Conservation (phyloP, 2,888 invertebrate genomes). For the Gari tellinella region DNA sequence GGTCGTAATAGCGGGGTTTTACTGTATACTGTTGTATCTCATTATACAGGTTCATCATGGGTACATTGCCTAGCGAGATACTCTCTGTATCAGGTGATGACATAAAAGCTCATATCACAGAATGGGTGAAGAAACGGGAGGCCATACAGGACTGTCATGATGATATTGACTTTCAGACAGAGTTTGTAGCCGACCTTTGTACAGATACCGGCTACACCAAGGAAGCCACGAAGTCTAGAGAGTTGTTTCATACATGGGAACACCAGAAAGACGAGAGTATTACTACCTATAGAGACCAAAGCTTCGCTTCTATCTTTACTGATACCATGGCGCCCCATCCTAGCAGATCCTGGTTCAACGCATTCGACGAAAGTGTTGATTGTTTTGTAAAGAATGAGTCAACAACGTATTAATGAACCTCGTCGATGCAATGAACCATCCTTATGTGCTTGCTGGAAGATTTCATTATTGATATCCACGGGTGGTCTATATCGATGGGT, state of each 20-base stretch:
- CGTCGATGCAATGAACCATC: no score
- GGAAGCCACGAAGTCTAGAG: constrained; percentile 4
- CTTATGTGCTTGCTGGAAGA: no score
- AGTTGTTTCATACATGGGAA: constrained; percentile 36
- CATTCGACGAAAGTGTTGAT: constrained; percentile 57
- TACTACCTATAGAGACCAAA: constrained; percentile 41
- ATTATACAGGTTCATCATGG: constrained; percentile 35
- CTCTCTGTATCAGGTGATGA: constrained; percentile 2
- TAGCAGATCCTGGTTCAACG: constrained; percentile 37
- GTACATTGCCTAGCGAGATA: constrained; percentile 13
- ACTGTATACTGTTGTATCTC: no score
- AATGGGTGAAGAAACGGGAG: constrained; percentile 31
- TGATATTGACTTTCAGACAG: constrained; percentile 49
- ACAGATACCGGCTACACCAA: constrained; percentile 21
- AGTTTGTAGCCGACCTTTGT: constrained; percentile 41
- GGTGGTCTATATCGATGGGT: no score
- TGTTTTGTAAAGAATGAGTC: constrained; percentile 49
- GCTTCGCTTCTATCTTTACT: constrained; percentile 34
- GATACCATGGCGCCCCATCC: constrained; percentile 21
- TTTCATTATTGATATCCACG: no score
- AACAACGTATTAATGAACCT: no score
- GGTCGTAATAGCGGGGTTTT: no score
- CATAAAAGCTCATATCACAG: constrained; percentile 26
- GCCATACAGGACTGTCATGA: constrained; percentile 22
- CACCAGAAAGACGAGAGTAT: constrained; percentile 33